These are phyloP conservation scores for Phortica magna DNA, from an alignment of 2,888 invertebrate genomes.

Conservation along the genomic window DNA sequence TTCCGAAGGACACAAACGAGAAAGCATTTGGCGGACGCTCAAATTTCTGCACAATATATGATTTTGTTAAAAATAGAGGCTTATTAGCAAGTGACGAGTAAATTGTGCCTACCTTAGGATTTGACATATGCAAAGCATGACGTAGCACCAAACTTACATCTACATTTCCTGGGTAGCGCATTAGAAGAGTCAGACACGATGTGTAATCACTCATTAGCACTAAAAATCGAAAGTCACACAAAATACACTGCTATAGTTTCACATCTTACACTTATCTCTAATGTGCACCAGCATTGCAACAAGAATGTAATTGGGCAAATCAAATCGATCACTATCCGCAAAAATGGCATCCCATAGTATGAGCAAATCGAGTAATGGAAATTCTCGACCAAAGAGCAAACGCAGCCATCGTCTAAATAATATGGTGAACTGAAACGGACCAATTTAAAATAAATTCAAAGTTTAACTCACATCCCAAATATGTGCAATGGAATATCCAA, in stretches of 20 bases:
- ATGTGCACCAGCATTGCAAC: constrained; percentile 88
- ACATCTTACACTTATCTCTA: constrained; percentile 82
- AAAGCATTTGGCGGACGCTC: constrained; percentile 75
- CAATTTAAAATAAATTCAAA: background rate
- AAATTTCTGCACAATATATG: constrained; percentile 62
- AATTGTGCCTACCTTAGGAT: constrained; percentile 73
- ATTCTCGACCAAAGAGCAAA: constrained; percentile 90
- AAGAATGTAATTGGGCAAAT: constrained; percentile 84
- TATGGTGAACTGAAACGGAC: background rate
- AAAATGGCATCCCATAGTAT: constrained; percentile 91
- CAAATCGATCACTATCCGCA: constrained; percentile 82
- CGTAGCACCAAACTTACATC: constrained; percentile 83
- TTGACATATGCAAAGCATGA: constrained; percentile 80
- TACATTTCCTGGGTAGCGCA: constrained; percentile 83
- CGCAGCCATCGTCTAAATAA: constrained; percentile 88
- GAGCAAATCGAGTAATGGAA: constrained; percentile 86
- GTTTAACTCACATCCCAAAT: constrained; percentile 87
- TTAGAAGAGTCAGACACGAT: constrained; percentile 82
- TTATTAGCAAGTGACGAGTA: too few species aligned
- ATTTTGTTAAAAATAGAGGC: background rate
- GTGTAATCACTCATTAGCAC: constrained; percentile 83
- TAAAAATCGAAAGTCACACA: constrained; percentile 59
- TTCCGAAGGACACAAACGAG: constrained; percentile 59
- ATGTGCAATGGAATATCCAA: constrained; percentile 90
- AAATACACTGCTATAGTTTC: constrained; percentile 28